Evolutionary conservation across 2,797 vertebrate species (phyloP).

Genomic region (Spea hammondii): DNA sequence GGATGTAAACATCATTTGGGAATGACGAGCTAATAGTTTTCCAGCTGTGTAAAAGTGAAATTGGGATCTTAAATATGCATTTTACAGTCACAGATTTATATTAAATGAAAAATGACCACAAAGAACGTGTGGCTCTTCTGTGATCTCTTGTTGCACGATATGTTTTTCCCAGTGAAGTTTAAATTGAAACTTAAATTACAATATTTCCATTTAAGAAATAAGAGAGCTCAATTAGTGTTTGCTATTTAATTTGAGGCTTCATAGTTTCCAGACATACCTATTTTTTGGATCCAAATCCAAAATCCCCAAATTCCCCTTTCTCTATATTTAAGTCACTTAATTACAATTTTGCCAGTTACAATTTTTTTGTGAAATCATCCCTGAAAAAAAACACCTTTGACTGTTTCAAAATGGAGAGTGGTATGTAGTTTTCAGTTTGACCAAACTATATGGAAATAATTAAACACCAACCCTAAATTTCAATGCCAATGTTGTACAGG

Average conservation of each 20-base stretch:
- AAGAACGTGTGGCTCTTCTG: conserved; percentile 3
- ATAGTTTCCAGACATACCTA: too few relatives aligned
- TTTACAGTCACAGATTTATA: conserved; percentile 12
- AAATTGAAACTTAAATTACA: conserved; percentile 3
- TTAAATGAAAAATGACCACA: background rate
- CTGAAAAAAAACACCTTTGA: too few relatives aligned
- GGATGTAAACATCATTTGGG: conserved; percentile 16
- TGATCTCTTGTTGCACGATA: background rate
- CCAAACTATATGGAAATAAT: too few relatives aligned
- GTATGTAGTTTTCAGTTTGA: too few relatives aligned
- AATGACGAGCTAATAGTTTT: background rate
- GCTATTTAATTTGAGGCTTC: background rate
- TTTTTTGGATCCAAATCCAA: too few relatives aligned
- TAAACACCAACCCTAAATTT: too few relatives aligned
- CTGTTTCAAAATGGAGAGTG: too few relatives aligned
- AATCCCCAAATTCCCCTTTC: too few relatives aligned
- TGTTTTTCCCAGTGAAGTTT: background rate
- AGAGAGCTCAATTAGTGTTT: background rate
- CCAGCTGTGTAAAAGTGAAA: background rate
- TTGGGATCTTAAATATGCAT: background rate
- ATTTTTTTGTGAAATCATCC: too few relatives aligned
- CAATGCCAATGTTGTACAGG: too few relatives aligned
- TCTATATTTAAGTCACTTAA: too few relatives aligned
- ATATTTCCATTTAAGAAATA: conserved; percentile 1
- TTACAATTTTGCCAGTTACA: too few relatives aligned